phyloP scores from a whole-genome alignment of 2,113 vertebrate species.

The Abramis brama region DNA sequence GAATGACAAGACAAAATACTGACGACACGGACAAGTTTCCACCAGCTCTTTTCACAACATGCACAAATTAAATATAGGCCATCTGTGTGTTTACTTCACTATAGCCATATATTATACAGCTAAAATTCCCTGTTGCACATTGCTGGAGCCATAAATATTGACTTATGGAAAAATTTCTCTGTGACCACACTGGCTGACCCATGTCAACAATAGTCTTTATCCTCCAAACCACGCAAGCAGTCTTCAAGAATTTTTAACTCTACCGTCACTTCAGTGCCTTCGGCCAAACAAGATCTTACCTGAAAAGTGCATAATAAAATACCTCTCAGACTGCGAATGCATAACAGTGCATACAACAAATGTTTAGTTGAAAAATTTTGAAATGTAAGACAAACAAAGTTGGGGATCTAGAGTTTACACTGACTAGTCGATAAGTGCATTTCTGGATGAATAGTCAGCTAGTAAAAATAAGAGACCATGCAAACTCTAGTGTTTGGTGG shows the following conservation, averaged over 20 bases:
- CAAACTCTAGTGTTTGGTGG: background rate
- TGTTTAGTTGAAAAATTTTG: background rate
- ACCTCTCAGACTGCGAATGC: background rate
- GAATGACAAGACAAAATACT: background rate
- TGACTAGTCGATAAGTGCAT: background rate
- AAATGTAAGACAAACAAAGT: background rate
- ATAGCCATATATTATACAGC: background rate
- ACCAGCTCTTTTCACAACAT: background rate
- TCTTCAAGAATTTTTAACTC: conserved; percentile 1
- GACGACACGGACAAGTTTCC: background rate
- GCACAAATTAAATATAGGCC: background rate
- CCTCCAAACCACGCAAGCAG: background rate
- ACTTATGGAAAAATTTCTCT: background rate
- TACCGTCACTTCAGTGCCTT: background rate
- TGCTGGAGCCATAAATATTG: background rate
- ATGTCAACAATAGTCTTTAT: background rate
- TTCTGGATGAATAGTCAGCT: background rate
- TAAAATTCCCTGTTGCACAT: background rate
- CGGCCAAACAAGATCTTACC: background rate
- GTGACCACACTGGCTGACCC: background rate
- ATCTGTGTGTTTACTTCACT: background rate
- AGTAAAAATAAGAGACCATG: background rate
- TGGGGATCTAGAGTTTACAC: background rate
- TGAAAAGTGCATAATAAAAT: background rate
- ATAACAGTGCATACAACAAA: background rate